phyloP scores from a whole-genome alignment of 1,140 invertebrate species.

The Meloidogyne exigua region DNA sequence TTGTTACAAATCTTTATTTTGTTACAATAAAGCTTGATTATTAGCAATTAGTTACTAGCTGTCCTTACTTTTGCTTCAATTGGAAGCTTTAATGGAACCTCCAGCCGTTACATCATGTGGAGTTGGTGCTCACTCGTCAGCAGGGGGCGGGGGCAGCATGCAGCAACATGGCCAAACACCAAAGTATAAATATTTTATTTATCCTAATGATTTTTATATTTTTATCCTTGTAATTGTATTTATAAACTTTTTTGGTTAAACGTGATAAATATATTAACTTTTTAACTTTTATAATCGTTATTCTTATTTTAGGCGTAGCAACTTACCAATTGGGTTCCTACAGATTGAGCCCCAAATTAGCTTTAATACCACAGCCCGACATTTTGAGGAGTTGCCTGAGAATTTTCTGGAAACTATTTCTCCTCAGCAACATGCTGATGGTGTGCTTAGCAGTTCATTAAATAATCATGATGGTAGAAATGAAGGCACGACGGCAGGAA shows the following conservation, averaged over 20 bases:
- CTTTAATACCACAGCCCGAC: slow-evolving; percentile 42
- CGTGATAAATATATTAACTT: neutral
- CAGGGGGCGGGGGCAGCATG: neutral
- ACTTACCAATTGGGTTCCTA: slow-evolving; percentile 39
- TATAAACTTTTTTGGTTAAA: neutral
- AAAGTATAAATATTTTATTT: slow-evolving; percentile 14
- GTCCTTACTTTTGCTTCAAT: neutral
- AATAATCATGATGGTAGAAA: slow-evolving; percentile 13
- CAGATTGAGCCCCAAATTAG: slow-evolving; percentile 57
- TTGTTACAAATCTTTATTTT: neutral
- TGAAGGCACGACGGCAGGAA: slow-evolving; percentile 5
- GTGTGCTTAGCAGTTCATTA: neutral
- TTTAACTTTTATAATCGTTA: neutral
- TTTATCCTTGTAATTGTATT: slow-evolving; percentile 4
- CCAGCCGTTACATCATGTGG: slow-evolving; percentile 30
- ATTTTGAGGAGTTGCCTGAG: slow-evolving; percentile 60
- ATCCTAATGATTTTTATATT: neutral
- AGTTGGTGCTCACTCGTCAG: slow-evolving; percentile 19
- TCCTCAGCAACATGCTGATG: slow-evolving; percentile 52
- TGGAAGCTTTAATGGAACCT: slow-evolving; percentile 20
- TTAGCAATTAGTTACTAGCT: too few relatives aligned
- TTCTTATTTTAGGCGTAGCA: slow-evolving; percentile 36
- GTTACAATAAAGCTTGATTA: neutral
- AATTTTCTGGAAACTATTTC: slow-evolving; percentile 61
- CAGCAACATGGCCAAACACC: slow-evolving; percentile 10